A percentile compares a stretch with the other conserved stretches of the same genome.
Conservation (phyloP, 2,888 invertebrate genomes). For the Mongoloraphidia duomilia region DNA sequence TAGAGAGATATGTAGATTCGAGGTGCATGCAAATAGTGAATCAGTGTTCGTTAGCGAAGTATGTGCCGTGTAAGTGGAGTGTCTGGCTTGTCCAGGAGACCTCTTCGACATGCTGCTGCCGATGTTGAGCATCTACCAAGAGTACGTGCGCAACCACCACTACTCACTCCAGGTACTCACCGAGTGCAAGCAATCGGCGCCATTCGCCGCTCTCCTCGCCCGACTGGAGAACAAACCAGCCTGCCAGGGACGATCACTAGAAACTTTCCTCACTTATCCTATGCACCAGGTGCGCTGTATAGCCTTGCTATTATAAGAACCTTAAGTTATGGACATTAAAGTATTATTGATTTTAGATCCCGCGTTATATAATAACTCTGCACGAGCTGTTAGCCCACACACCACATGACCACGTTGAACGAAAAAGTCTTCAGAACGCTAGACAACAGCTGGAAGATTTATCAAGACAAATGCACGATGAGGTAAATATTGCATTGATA, state of each 20-base stretch:
- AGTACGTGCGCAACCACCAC: constrained; percentile 88
- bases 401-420: constrained; percentile 85
- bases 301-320: not conserved
- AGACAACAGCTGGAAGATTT: constrained; percentile 75
- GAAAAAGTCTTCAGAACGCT: constrained; percentile 77
- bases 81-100: constrained; percentile 48
- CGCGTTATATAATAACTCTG: constrained; percentile 80
- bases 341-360: constrained; percentile 44
- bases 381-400: constrained; percentile 85
- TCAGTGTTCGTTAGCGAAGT: not conserved
- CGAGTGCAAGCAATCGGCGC: constrained; percentile 75
- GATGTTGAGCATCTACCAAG: constrained; percentile 89
- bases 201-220: constrained; percentile 63
- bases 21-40: not conserved
- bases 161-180: constrained; percentile 84
- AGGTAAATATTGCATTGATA: constrained; percentile 33
- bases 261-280: constrained; percentile 82
- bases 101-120: constrained; percentile 89
- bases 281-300: constrained; percentile 71
- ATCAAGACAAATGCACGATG: constrained; percentile 77
- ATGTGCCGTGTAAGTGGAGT: constrained; percentile 1
- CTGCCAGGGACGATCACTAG: constrained; percentile 71
- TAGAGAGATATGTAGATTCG: not conserved
- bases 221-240: constrained; percentile 73
- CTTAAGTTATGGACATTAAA: not conserved